Conservation (phyloP, 2,113 vertebrate species). For the Chionodraco myersi region DNA sequence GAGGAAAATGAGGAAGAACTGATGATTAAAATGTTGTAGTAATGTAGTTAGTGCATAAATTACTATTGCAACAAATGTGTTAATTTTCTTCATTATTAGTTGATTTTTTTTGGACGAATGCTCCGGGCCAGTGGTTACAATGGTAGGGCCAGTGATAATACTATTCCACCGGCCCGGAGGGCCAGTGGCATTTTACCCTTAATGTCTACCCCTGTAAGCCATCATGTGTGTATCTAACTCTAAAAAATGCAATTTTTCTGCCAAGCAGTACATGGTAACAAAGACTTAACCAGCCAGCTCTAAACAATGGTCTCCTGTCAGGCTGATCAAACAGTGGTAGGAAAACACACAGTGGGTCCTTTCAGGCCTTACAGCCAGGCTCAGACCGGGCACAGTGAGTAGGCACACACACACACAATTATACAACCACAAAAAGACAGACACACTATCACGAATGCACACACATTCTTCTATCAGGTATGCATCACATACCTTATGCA, state of each 20-base stretch:
- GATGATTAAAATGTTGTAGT: too few species aligned
- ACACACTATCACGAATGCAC: neutral
- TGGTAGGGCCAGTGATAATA: too few species aligned
- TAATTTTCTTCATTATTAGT: too few species aligned
- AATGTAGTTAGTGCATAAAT: too few species aligned
- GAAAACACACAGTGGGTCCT: slow-evolving; percentile 50
- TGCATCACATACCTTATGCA: slow-evolving; percentile 9
- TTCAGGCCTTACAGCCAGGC: slow-evolving; percentile 44
- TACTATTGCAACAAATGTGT: too few species aligned
- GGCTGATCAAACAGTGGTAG: slow-evolving; percentile 61
- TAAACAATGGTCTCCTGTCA: slow-evolving; percentile 66
- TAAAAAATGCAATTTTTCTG: slow-evolving; percentile 58
- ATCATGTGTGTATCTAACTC: slow-evolving; percentile 63
- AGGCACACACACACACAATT: slow-evolving; percentile 1
- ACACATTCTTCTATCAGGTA: slow-evolving; percentile 2
- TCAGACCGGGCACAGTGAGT: slow-evolving; percentile 10
- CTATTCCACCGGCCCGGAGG: too few species aligned
- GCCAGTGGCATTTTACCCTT: too few species aligned
- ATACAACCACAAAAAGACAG: neutral
- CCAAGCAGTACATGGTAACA: slow-evolving; percentile 47
- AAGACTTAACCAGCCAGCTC: slow-evolving; percentile 42
- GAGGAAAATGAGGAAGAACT: too few species aligned
- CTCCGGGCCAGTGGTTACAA: too few species aligned
- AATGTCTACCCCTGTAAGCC: slow-evolving; percentile 6
- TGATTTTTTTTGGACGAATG: too few species aligned